Conservation (phyloP, 2,888 invertebrate species). For the Spodoptera exigua region DNA sequence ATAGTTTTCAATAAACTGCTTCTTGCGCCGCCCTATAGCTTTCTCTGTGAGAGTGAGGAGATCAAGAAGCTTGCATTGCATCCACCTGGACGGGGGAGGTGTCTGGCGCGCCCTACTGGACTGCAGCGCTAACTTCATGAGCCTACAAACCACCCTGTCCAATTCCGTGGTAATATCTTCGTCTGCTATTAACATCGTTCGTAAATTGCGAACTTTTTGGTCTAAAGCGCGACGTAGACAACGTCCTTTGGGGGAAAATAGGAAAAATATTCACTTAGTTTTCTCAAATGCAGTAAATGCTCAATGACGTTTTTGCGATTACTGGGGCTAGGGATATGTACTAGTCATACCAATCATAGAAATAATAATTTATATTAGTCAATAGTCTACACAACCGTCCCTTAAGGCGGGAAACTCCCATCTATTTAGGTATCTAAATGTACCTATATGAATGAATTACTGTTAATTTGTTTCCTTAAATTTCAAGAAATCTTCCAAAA, state of each 20-base stretch:
- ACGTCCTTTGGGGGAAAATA: constrained; percentile 62
- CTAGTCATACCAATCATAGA: too few species aligned
- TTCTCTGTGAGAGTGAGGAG: constrained; percentile 80
- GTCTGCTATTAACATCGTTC: constrained; percentile 73
- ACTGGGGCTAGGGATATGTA: too few species aligned
- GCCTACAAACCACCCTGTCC: constrained; percentile 76
- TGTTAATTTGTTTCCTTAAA: too few species aligned
- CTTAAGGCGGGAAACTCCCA: too few species aligned
- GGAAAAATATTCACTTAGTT: too few species aligned
- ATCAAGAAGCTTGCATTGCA: constrained; percentile 81
- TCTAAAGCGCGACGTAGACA: constrained; percentile 77
- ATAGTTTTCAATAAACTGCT: constrained; percentile 65
- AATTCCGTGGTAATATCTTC: constrained; percentile 79
- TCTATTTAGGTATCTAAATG: too few species aligned
- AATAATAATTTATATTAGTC: too few species aligned
- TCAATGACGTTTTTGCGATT: too few species aligned
- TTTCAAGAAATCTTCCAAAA: too few species aligned
- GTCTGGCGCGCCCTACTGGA: constrained; percentile 64
- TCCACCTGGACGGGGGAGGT: constrained; percentile 76
- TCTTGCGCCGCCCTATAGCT: constrained; percentile 74
- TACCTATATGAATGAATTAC: too few species aligned
- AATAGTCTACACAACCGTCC: too few species aligned
- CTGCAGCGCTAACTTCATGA: constrained; percentile 78
- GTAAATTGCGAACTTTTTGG: constrained; percentile 76
- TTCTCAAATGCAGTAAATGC: too few species aligned